Conservation (phyloP, 1,140 invertebrate genomes). For the Eurytemora carolleeae region DNA sequence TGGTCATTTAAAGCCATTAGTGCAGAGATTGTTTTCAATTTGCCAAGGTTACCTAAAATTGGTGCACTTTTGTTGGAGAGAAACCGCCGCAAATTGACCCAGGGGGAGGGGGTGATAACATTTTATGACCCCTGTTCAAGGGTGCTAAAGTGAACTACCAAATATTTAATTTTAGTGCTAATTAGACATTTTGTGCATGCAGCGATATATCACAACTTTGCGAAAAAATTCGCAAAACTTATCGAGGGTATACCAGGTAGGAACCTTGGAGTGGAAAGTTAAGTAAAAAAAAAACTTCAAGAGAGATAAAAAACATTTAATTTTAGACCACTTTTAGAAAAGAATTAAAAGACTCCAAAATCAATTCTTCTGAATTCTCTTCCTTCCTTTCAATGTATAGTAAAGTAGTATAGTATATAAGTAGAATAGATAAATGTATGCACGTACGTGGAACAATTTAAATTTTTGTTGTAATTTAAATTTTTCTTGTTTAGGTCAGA, state of each 20-base stretch:
- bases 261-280: background rate
- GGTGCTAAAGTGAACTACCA: background rate
- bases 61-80: too few relatives aligned
- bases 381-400: too few relatives aligned
- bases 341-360: too few relatives aligned
- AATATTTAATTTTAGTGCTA: background rate
- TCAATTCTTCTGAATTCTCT: too few relatives aligned
- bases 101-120: too few relatives aligned
- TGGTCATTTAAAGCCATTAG: background rate
- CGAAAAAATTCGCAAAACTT: background rate
- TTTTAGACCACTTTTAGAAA: background rate
- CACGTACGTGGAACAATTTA: background rate
- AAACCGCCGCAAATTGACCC: too few relatives aligned
- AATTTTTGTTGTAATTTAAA: background rate
- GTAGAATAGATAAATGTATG: too few relatives aligned
- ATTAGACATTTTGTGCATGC: background rate
- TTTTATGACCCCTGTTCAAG: background rate
- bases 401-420: too few relatives aligned
- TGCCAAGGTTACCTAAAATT: background rate
- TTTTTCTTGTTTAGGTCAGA: background rate
- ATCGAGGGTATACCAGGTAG: background rate
- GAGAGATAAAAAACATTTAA: background rate
- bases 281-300: background rate
- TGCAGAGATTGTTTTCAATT: background rate
- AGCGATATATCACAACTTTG: background rate